Base-by-base conservation (phyloP, 2,113 vertebrate genomes). In the Monarcha castaneiventris region DNA sequence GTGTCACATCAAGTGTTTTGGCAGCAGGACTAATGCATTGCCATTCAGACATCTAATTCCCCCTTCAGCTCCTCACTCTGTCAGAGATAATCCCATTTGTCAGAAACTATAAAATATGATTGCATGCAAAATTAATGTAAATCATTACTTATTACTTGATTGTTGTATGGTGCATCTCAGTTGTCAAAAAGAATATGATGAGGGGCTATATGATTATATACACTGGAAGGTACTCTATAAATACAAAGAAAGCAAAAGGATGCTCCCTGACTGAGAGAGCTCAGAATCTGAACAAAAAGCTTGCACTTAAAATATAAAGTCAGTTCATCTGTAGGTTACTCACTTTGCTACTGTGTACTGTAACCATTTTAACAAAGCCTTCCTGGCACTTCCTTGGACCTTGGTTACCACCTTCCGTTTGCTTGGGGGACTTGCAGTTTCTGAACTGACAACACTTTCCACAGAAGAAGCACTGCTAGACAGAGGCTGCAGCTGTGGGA, bases 281-380 rank as follows among this genome's bases (percentile, higher is more conserved):
- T 86, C 23, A 49, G 61, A 83, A 77, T 67, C 25, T 30, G 7
- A 62, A 43, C 6, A 69, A 94, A 52, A 22, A 3, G 0, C 7
- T 9, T 17, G 7, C 7, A 46, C 13, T 13, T 51, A 20, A 69
- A 39, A 55, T n/a, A 55, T 6, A 68, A 37, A 84, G 3, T 49
- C 33, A 23, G n/a, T 32, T 49, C 4, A 52, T 55, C 6, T 41
- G 26, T 12, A 25, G 20, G 62, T 68, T 67, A 96, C 98, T 97
- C 98, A 99, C 99, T 98, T 99, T 85, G 98, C 98, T n/a, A 98
- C 98, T 41, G 98, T 98, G 93, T 98, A 98, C 92, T 99, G 99
- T 64, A 99, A 98, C 99, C 99, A 99, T 97, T 98, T 98, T n/a
- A 99, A 92, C 27, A 99, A 97, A 33, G 99, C 98, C 93, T 99